Evolutionary conservation across 2,113 vertebrate species (phyloP).

Genomic region (Collichthys lucidus): DNA sequence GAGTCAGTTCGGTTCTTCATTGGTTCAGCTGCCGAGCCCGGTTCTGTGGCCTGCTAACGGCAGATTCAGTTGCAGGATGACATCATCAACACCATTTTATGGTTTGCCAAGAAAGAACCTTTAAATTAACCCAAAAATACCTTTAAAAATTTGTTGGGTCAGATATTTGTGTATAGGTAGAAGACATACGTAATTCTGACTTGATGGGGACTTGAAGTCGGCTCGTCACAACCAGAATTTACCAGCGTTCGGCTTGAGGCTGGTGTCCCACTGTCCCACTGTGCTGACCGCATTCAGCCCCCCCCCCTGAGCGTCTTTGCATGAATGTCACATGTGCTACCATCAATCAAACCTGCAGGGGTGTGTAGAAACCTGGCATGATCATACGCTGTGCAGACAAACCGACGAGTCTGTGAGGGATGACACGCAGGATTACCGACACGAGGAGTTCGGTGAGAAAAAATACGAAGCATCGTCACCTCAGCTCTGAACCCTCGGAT

Average conservation of each 20-base stretch:
- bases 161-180: no score
- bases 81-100: no score
- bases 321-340: constrained; percentile 48
- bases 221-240: not conserved
- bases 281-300: constrained; percentile 32
- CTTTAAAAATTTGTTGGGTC: no score
- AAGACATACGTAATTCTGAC: no score
- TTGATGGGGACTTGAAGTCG: no score
- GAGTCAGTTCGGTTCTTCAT: no score
- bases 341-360: constrained; percentile 61
- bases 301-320: not conserved
- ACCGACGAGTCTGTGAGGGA: not conserved
- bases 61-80: no score
- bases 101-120: no score
- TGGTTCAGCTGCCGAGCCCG: no score
- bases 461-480: not conserved
- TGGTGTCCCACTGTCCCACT: constrained; percentile 9
- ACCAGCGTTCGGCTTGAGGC: constrained; percentile 26
- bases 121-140: no score
- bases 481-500: not conserved
- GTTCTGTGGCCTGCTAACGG: no score
- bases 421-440: not conserved
- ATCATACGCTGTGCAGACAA: not conserved
- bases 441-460: not conserved
- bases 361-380: not conserved